Conservation (phyloP, 2,888 invertebrate species). For the Digitonthophagus gazella region DNA sequence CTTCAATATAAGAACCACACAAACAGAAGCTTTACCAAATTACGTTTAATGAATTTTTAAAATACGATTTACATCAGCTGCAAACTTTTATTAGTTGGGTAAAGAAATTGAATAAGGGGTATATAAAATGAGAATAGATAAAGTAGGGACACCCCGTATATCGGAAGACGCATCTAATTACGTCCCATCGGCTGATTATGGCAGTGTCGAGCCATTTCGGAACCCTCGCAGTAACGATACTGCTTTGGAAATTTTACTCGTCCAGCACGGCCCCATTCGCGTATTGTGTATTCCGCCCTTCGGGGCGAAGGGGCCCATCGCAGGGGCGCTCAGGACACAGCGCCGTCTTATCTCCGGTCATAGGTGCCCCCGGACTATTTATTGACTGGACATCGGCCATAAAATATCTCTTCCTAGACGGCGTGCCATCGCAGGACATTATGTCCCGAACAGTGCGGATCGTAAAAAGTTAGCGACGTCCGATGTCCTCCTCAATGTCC, state of each 20-base stretch:
- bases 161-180: constrained; percentile 12
- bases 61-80: no score
- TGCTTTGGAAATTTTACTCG: neutral
- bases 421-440: constrained; percentile 31
- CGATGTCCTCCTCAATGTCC: neutral
- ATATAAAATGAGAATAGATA: no score
- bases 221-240: constrained; percentile 7
- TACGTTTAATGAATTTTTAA: neutral
- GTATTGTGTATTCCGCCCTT: constrained; percentile 50
- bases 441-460: constrained; percentile 39
- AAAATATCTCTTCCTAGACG: constrained; percentile 49
- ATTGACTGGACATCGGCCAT: constrained; percentile 54
- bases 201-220: constrained; percentile 1
- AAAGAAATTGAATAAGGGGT: neutral
- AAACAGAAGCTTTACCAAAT: no score
- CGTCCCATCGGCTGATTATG: constrained; percentile 7
- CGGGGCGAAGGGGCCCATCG: constrained; percentile 32
- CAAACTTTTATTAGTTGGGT: no score
- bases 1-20: no score
- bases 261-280: constrained; percentile 32
- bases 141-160: neutral
- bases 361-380: constrained; percentile 48
- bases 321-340: constrained; percentile 40
- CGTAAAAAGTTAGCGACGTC: constrained; percentile 50
- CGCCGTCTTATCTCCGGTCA: constrained; percentile 39